Conservation (phyloP, 53 echinoderm and acorn worm genomes). For the Astropecten irregularis region DNA sequence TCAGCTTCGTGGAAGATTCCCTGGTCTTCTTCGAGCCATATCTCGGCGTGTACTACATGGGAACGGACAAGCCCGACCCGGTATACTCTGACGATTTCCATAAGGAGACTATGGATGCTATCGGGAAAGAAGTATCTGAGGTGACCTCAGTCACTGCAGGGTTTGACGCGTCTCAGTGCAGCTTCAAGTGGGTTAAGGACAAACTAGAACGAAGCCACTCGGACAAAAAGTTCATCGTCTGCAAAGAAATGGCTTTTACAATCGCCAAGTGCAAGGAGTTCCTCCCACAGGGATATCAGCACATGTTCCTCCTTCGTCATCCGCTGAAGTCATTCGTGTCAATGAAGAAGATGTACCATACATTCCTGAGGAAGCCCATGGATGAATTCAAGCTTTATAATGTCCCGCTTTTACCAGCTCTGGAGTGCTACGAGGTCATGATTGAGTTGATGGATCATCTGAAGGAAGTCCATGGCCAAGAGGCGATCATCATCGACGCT, state of each 20-base stretch:
- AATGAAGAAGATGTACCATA: not conserved
- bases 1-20: too few relatives aligned
- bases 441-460: constrained; percentile 10
- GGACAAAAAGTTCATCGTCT: constrained; percentile 11
- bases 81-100: too few relatives aligned
- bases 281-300: not conserved
- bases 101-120: too few relatives aligned
- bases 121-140: not conserved
- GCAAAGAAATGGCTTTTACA: not conserved
- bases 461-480: not conserved
- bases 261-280: not conserved
- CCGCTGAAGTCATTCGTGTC: constrained; percentile 15
- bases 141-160: not conserved
- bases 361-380: not conserved
- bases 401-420: not conserved
- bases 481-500: constrained; percentile 32
- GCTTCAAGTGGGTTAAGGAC: not conserved
- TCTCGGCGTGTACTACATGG: too few relatives aligned
- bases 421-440: not conserved
- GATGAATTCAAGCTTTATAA: constrained; percentile 6
- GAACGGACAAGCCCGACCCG: too few relatives aligned
- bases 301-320: constrained; percentile 13
- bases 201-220: not conserved
- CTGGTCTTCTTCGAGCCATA: too few relatives aligned
- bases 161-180: not conserved